Base-by-base conservation (phyloP, 2,888 invertebrate genomes). In the Gymnosoma rotundatum region DNA sequence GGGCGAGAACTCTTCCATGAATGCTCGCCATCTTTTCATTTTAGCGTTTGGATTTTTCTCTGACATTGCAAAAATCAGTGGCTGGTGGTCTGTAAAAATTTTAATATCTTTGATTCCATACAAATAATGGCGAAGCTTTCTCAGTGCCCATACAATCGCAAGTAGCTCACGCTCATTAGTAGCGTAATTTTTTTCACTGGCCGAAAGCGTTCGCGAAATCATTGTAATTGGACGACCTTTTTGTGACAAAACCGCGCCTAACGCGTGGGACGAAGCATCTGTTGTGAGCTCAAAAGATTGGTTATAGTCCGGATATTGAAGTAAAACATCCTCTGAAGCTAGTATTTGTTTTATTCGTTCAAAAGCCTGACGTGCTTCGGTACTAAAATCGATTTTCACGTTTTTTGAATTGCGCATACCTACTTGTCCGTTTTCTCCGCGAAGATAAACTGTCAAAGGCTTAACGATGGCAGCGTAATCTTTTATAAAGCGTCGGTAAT, bases 71-170 rank as follows among this genome's bases (percentile, higher is more conserved):
- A 64, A 56, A 16, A 61, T 74, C 8, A 74, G 56, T 42, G 74
- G 74, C 32, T 74, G 74, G 45, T 63, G 74, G 18, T 64, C 74
- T 18, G 74, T 74, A 64, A 63, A 64, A n/a, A 74, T 56, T 20
- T 64, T 20, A 73, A 25, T 25, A 25, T 25, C 25, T 25, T 25
- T 25, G 25, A 25, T 25, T 25, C 25, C 25, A 25, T 25, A 25
- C 25, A 25, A 25, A 25, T 25, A 25, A 52, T 74, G 52, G 8
- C 63, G 20, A 36, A 63, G 36, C 4, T 50, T 50, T 25, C 18
- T 73, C 50, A 60, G 36, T 16, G 63, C 63, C 63, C 73, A 74
- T 16, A 56, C 74, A 21, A 74, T 61, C 0, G 42, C 73, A n/a
- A 73, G 38, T 32, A 72, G 36, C 18, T 72, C 72, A 25, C 60